These are phyloP conservation scores for Pantherophis alleghaniensis DNA, from an alignment of 2,797 vertebrate species.

Conservation along the genomic window DNA sequence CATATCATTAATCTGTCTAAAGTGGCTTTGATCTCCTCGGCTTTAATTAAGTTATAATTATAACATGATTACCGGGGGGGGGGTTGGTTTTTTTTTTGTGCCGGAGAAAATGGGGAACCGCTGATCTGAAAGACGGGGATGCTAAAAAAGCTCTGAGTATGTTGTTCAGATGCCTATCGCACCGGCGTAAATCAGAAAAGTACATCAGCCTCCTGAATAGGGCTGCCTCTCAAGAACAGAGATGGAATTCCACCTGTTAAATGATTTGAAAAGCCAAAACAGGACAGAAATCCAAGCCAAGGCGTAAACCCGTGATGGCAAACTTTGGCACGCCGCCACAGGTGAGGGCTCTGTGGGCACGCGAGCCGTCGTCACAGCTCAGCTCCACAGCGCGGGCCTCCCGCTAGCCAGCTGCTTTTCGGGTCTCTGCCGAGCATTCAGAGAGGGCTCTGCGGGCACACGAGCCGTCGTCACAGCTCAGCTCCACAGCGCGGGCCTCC, in stretches of 20 bases:
- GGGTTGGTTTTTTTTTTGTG: background rate
- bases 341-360: no score
- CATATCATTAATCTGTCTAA: constrained; percentile 73
- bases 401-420: no score
- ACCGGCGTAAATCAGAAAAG: rapidly evolving
- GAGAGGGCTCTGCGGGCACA: no score
- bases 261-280: background rate
- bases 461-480: no score
- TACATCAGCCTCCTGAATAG: rapidly evolving
- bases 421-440: no score
- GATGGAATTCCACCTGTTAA: background rate
- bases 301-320: background rate
- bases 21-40: constrained; percentile 74
- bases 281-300: background rate
- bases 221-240: background rate
- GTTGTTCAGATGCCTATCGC: background rate
- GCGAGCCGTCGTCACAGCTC: no score
- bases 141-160: background rate
- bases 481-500: no score
- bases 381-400: no score
- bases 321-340: no score
- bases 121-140: constrained; percentile 7
- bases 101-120: constrained; percentile 30
- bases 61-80: constrained; percentile 48
- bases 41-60: constrained; percentile 77